Percentiles rank a stretch among this genome's conserved stretches.
Evolutionary conservation across 2,797 vertebrate species (phyloP).

Genomic region (Coregonus suidteri): DNA sequence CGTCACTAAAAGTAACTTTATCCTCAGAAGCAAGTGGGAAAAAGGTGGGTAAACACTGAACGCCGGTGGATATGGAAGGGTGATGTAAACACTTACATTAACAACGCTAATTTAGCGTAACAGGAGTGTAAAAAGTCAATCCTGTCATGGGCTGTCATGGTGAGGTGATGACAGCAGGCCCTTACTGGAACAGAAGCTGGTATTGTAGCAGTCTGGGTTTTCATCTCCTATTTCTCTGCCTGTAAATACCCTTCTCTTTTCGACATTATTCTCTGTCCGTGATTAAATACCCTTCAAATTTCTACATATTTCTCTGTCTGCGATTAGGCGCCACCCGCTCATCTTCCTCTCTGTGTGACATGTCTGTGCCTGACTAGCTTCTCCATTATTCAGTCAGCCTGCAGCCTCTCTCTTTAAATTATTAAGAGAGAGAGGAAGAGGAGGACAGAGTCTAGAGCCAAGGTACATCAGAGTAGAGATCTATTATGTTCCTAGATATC

Average conservation of each 20-base stretch:
- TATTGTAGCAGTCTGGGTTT: not conserved
- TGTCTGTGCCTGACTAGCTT: constrained; percentile 5
- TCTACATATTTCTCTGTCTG: not conserved
- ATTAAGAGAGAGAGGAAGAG: constrained; percentile 35
- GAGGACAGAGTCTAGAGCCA: too few species aligned
- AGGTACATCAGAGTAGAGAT: too few species aligned
- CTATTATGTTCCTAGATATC: too few species aligned
- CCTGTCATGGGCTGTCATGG: too few species aligned
- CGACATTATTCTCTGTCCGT: not conserved
- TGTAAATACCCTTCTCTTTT: not conserved
- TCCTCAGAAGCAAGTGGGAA: not conserved
- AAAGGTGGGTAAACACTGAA: not conserved
- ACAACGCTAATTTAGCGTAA: too few species aligned
- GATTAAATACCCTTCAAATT: not conserved
- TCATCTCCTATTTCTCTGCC: not conserved
- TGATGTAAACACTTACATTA: too few species aligned
- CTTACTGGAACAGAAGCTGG: not conserved
- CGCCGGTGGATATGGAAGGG: not conserved
- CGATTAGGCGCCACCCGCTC: constrained; percentile 13
- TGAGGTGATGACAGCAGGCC: constrained; percentile 2
- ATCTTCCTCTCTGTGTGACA: constrained; percentile 15
- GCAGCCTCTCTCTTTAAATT: constrained; percentile 48
- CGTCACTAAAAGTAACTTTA: not conserved
- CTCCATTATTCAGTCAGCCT: constrained; percentile 46
- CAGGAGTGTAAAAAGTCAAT: too few species aligned